Percentiles rank a stretch among this genome's conserved stretches.
phyloP scores from a whole-genome alignment of 1,140 invertebrate genomes.

The Andrena cerasifolii region DNA sequence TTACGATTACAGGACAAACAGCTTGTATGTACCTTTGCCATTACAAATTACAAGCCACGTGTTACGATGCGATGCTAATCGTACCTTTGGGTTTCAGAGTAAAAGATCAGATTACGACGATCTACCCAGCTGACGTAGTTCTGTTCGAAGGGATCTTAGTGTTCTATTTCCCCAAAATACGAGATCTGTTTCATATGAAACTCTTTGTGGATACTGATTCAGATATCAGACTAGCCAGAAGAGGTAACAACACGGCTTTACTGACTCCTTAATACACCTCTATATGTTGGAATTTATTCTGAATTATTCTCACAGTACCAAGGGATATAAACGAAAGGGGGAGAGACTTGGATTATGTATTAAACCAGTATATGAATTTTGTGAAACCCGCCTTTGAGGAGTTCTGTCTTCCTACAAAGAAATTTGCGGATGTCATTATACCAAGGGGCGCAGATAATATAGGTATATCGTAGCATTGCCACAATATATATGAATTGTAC shows the following conservation, averaged over 20 bases:
- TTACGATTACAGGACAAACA: constrained; percentile 95
- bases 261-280: neutral
- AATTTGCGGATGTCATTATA: constrained; percentile 99
- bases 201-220: constrained; percentile 99
- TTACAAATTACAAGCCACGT: neutral
- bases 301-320: constrained; percentile 86
- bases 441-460: constrained; percentile 98
- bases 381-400: constrained; percentile 99
- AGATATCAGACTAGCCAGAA: constrained; percentile 95
- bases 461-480: constrained; percentile 85
- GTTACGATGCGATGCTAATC: neutral
- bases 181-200: constrained; percentile 99
- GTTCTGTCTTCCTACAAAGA: constrained; percentile 99
- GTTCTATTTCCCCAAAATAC: constrained; percentile 97
- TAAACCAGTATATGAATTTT: constrained; percentile 98
- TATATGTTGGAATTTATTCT: constrained; percentile 25
- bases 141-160: constrained; percentile 99
- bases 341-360: constrained; percentile 95
- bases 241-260: constrained; percentile 86
- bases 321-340: constrained; percentile 97
- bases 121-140: constrained; percentile 99
- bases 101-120: constrained; percentile 88
- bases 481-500: neutral
- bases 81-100: constrained; percentile 81
- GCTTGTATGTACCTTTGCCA: constrained; percentile 85